Base-by-base conservation (phyloP, 2,888 invertebrate species). In the Plusia festucae region DNA sequence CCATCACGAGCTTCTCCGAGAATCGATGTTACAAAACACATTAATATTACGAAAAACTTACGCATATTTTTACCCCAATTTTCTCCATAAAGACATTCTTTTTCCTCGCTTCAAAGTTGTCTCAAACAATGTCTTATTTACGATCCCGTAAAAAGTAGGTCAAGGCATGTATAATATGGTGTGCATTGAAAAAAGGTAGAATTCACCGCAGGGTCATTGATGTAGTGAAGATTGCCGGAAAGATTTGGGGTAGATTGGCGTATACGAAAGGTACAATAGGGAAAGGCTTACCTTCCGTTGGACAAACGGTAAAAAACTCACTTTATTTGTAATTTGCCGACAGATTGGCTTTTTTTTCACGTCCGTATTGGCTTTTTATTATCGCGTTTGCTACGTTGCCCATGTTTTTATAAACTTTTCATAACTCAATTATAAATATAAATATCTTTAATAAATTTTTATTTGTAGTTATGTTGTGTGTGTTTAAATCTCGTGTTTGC, bases 271-370 rank as follows among this genome's bases (percentile, higher is more conserved):
- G 30, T 61, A 76, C 71, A 77, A 79, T 66, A 32, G 68, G 60
- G 54, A 65, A 65, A 62, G 68, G 61, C 60, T 65, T 66, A 59
- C 53, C 63, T 57, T 54, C 66, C 70, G 49, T 56, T 55, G 64
- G 62, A 76, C 70, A 68, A 73, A 76, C 65, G 70, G 68, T 73
- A 71, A 44, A n/a, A 59, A 70, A 78, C 64, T 69, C 71, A 55
- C 59, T 78, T 70, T 78, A 74, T 72, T 76, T 69, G 69, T 80
- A 80, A 80, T 78, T 80, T 76, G 55, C 73, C 70, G 62, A 65
- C 73, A 80, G 66, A 80, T 80, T 80, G 58, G 66, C 46, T 60
- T 65, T 56, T 65, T 56, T 70, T 76, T 78, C 53, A 59, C 54
- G 53, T 40, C 51, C 60, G 62, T 73, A 78, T 80, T 68, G 65